Conservation (phyloP, 2,797 vertebrate genomes). For the Sparus aurata region DNA sequence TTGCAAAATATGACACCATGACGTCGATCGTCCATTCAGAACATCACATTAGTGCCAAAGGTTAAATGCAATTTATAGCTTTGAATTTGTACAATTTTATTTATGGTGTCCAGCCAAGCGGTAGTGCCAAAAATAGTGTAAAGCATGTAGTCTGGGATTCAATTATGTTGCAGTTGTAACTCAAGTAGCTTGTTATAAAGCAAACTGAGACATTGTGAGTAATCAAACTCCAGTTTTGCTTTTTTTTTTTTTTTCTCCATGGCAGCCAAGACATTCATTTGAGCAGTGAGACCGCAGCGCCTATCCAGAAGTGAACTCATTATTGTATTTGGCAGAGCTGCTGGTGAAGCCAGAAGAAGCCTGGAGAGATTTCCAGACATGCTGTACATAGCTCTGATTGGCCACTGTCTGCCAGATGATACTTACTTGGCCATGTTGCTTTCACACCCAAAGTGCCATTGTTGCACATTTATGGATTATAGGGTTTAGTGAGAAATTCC, state of each 20-base stretch:
- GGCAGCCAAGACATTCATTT: slow-evolving; percentile 35
- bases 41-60: background rate
- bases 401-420: slow-evolving; percentile 24
- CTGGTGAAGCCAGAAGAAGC: slow-evolving; percentile 29
- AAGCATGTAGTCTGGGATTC: slow-evolving; percentile 11
- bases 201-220: slow-evolving; percentile 33
- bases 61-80: background rate
- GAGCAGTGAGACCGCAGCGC: slow-evolving; percentile 22
- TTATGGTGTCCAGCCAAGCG: background rate
- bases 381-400: slow-evolving; percentile 41
- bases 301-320: slow-evolving; percentile 43
- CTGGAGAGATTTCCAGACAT: slow-evolving; percentile 46
- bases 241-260: background rate
- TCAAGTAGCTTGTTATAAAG: slow-evolving; percentile 12
- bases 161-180: slow-evolving; percentile 15
- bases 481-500: slow-evolving; percentile 13
- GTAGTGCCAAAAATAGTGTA: slow-evolving; percentile 5
- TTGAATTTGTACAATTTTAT: background rate
- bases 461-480: slow-evolving; percentile 20
- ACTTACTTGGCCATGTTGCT: slow-evolving; percentile 18
- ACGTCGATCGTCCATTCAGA: background rate
- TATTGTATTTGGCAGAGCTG: slow-evolving; percentile 56
- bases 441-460: slow-evolving; percentile 37
- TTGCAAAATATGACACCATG: background rate
- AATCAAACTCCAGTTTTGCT: slow-evolving; percentile 24